Evolutionary conservation across 1,140 invertebrate species (phyloP), one percentile per base, ranked within the genome.

Genomic region (Meteorus sp.): DNA sequence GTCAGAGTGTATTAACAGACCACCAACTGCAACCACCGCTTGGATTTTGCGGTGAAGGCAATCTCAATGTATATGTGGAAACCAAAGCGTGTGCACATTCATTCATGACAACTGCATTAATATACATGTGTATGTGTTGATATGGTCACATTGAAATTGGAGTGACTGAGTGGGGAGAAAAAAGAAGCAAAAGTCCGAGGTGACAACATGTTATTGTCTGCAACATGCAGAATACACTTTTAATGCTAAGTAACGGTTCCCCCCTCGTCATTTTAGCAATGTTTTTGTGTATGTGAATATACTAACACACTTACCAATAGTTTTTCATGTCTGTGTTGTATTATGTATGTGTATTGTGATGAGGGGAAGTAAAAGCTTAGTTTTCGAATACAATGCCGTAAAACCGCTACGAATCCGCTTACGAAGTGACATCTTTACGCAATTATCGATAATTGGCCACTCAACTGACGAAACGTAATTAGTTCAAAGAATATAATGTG

Each of bases 371-470:
- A 65, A 64, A 67, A 53, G 70, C 68, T 68, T 69, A 70, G 61
- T 53, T 57, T 47, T 31, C 39, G 61, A 62, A 60, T 65, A 72
- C 70, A 76, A 75, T 76, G 65, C 64, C 68, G 64, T 65, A 67
- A 76, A 76, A 75, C 70, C 69, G 64, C 65, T 64, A 64, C 56
- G 66, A 79, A 79, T 79, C 77, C 76, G 76, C 75, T 78, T 77
- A 79, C n/a, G 66, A 63, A 71, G 70, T 78, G 76, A 79, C 77
- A 76, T 79, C 76, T 79, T 78, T 79, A 78, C 76, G 75, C 76
- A 79, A 79, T 78, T 79, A 78, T 65, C 70, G 63, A 71, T 79
- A 79, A 79, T 79, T 79, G 77, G 76, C 70, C 70, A 61, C 50
- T 67, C 65, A 74, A 65, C 70, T 62, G 65, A 63, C 64, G 58